A percentile compares a stretch with the other conserved stretches of the same genome.
These are phyloP conservation scores for Hedya salicella DNA, from an alignment of 2,888 invertebrate species.

Conservation along the genomic window DNA sequence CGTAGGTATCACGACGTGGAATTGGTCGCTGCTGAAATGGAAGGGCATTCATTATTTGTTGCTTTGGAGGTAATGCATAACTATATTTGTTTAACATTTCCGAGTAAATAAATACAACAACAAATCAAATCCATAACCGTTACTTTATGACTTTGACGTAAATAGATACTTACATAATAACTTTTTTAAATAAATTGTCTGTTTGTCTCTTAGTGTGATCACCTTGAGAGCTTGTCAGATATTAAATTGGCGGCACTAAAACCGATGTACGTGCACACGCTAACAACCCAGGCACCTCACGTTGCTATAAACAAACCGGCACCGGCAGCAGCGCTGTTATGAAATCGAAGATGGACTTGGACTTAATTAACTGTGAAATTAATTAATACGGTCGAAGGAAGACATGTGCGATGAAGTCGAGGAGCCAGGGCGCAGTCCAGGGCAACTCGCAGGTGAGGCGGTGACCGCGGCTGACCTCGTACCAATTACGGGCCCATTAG, in stretches of 20 bases:
- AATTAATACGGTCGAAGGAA: slow-evolving; percentile 60
- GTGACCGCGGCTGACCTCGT: slow-evolving; percentile 70
- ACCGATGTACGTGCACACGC: slow-evolving; percentile 9
- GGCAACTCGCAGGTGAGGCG: slow-evolving; percentile 56
- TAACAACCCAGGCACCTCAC: slow-evolving; percentile 21
- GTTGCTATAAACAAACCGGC: slow-evolving; percentile 28
- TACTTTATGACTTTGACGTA: too few species aligned
- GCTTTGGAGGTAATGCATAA: slow-evolving; percentile 13
- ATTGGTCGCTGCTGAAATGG: slow-evolving; percentile 18
- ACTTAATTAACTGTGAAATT: slow-evolving; percentile 67
- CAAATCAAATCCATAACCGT: not conserved
- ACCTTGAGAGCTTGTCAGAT: slow-evolving; percentile 22
- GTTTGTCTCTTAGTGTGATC: not conserved
- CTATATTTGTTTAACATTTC: not conserved
- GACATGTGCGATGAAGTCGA: slow-evolving; percentile 50
- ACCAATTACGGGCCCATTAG: slow-evolving; percentile 80
- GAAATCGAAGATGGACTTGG: slow-evolving; percentile 58
- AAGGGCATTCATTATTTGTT: slow-evolving; percentile 18
- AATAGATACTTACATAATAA: too few species aligned
- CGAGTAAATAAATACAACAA: not conserved
- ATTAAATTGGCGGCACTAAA: slow-evolving; percentile 34
- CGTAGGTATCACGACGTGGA: slow-evolving; percentile 39
- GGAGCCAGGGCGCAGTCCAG: slow-evolving; percentile 42
- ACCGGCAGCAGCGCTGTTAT: slow-evolving; percentile 48
- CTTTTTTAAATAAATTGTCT: slow-evolving; percentile 2